phyloP scores from a whole-genome alignment of 2,888 invertebrate genomes.

The Drosophila fungiperda region DNA sequence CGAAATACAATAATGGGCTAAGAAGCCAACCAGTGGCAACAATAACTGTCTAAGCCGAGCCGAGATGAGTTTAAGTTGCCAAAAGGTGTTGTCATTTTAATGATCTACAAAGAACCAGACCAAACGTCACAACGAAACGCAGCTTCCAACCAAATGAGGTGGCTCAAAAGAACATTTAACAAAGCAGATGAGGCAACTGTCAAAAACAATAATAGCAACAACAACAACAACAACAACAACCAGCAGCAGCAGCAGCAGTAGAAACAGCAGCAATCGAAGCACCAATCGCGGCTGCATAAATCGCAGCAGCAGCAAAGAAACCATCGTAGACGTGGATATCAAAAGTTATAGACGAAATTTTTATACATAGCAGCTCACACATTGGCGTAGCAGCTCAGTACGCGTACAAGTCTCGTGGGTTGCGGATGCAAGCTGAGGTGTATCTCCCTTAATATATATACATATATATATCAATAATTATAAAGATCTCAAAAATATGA shows the following conservation, averaged over 20 bases:
- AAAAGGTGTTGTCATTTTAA: constrained; percentile 52
- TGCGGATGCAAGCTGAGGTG: constrained; percentile 82
- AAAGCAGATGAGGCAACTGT: constrained; percentile 38
- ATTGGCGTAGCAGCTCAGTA: constrained; percentile 83
- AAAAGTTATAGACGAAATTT: constrained; percentile 68
- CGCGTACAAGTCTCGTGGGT: constrained; percentile 84
- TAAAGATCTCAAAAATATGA: constrained; percentile 27
- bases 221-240: constrained; percentile 1
- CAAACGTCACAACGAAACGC: constrained; percentile 43
- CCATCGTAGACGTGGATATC: constrained; percentile 2
- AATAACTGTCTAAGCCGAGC: constrained; percentile 3
- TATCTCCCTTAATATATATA: constrained; percentile 49
- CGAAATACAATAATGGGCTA: constrained; percentile 47
- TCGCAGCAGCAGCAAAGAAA: constrained; percentile 13
- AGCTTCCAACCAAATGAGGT: constrained; percentile 49
- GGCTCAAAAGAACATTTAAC: constrained; percentile 68
- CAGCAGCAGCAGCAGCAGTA: constrained; percentile 7
- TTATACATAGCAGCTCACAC: constrained; percentile 84
- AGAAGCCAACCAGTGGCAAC: constrained; percentile 30
- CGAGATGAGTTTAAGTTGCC: constrained; percentile 4
- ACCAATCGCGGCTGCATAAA: constrained; percentile 1
- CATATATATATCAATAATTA: constrained; percentile 30
- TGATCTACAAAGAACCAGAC: constrained; percentile 58
- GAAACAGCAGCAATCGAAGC: not conserved
- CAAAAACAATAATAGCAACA: constrained; percentile 19